These are phyloP conservation scores for Notolepis coatsorum DNA, from an alignment of 2,797 vertebrate genomes.

Conservation along the genomic window DNA sequence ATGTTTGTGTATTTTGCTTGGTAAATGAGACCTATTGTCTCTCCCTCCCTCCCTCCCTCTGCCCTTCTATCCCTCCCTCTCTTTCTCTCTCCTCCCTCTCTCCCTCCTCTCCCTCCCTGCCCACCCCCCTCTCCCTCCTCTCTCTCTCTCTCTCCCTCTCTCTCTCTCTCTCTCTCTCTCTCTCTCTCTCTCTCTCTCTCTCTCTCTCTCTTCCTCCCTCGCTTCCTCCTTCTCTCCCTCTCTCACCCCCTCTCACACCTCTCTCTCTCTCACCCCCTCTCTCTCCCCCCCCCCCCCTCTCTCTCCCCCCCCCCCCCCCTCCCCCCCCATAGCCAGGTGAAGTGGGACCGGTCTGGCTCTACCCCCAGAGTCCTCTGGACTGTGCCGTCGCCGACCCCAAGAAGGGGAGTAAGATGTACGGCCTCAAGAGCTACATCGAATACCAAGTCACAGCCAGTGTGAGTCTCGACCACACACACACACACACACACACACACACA, in stretches of 20 bases:
- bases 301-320: constrained; percentile 8
- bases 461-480: constrained; percentile 60
- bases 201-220: background rate
- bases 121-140: background rate
- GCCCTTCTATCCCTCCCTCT: no score
- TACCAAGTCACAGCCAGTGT: constrained; percentile 91
- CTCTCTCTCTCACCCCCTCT: no score
- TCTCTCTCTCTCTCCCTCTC: background rate
- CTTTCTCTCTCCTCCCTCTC: background rate
- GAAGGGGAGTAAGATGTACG: constrained; percentile 93
- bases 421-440: constrained; percentile 94
- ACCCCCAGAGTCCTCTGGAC: constrained; percentile 86
- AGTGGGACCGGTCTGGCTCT: constrained; percentile 93
- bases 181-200: background rate
- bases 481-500: background rate
- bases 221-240: no score
- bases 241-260: background rate
- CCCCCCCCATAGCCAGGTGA: constrained; percentile 82
- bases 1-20: no score
- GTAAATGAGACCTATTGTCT: background rate
- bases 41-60: background rate
- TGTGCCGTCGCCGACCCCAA: constrained; percentile 91
- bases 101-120: no score
- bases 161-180: background rate
- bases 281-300: background rate